These are phyloP conservation scores for Champsocephalus gunnari DNA, from an alignment of 2,797 vertebrate genomes.

Conservation along the genomic window DNA sequence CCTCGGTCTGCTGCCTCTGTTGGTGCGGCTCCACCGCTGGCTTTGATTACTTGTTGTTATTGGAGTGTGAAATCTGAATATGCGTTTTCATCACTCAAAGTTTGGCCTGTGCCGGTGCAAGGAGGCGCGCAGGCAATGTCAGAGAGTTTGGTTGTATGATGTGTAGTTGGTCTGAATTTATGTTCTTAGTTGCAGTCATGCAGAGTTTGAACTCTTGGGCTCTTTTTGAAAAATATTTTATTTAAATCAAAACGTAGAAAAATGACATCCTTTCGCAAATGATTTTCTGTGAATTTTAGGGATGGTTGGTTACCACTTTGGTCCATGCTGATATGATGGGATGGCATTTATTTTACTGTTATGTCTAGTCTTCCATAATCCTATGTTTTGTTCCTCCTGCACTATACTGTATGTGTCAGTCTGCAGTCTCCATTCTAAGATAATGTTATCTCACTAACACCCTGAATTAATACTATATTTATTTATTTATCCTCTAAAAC, in stretches of 20 bases:
- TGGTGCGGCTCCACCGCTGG: slow-evolving; percentile 62
- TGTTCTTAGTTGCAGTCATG: slow-evolving; percentile 21
- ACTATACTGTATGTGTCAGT: no score
- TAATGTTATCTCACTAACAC: not conserved
- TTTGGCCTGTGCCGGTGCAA: slow-evolving; percentile 61
- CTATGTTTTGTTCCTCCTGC: no score
- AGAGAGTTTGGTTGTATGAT: slow-evolving; percentile 46
- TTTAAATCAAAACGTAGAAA: slow-evolving; percentile 8
- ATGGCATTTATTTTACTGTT: not conserved
- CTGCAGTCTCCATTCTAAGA: no score
- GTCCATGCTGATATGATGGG: not conserved
- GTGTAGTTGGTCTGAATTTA: slow-evolving; percentile 40
- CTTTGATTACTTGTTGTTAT: slow-evolving; percentile 85
- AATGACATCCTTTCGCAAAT: not conserved
- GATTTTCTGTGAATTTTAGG: not conserved
- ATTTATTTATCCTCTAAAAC: no score
- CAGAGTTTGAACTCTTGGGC: slow-evolving; percentile 34
- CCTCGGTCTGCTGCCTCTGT: slow-evolving; percentile 75
- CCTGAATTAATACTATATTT: not conserved
- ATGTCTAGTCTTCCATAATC: not conserved
- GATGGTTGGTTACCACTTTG: not conserved
- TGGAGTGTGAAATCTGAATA: slow-evolving; percentile 86
- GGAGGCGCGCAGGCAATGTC: slow-evolving; percentile 38
- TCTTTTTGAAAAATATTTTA: not conserved
- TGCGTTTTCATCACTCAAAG: slow-evolving; percentile 84